Percentiles rank a stretch among this genome's conserved stretches.
Evolutionary conservation across 2,888 invertebrate species (phyloP).

Genomic region (Sinopyrophorus schimmeli): DNA sequence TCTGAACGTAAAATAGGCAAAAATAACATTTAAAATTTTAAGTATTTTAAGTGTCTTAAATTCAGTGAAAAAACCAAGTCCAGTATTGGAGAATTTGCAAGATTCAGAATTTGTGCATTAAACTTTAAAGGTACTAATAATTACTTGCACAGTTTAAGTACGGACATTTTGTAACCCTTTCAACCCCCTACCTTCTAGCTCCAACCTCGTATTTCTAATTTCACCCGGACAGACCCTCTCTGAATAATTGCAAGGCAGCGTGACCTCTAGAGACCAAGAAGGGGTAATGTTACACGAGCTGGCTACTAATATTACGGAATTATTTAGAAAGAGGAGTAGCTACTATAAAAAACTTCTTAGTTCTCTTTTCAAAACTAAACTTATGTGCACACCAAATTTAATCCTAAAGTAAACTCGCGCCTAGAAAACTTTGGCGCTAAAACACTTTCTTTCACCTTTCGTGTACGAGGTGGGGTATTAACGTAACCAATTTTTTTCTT

Average conservation of each 20-base stretch:
- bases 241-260: conserved; percentile 53
- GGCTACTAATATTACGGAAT: conserved; percentile 42
- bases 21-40: too few relatives aligned
- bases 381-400: too few relatives aligned
- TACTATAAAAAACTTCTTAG: too few relatives aligned
- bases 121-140: conserved; percentile 25
- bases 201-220: conserved; percentile 36
- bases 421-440: too few relatives aligned
- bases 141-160: conserved; percentile 29
- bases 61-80: not conserved
- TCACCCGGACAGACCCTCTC: conserved; percentile 40
- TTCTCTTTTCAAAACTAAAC: too few relatives aligned
- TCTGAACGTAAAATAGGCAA: too few relatives aligned
- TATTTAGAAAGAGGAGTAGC: conserved; percentile 32
- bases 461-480: too few relatives aligned
- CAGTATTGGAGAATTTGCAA: not conserved
- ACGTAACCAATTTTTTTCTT: too few relatives aligned
- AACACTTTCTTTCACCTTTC: too few relatives aligned
- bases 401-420: too few relatives aligned
- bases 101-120: conserved; percentile 17
- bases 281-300: conserved; percentile 47
- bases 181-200: conserved; percentile 27
- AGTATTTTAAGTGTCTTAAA: not conserved
- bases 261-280: conserved; percentile 53
- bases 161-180: conserved; percentile 36